Conservation (phyloP, 2,113 vertebrate genomes). For the Lynx canadensis region DNA sequence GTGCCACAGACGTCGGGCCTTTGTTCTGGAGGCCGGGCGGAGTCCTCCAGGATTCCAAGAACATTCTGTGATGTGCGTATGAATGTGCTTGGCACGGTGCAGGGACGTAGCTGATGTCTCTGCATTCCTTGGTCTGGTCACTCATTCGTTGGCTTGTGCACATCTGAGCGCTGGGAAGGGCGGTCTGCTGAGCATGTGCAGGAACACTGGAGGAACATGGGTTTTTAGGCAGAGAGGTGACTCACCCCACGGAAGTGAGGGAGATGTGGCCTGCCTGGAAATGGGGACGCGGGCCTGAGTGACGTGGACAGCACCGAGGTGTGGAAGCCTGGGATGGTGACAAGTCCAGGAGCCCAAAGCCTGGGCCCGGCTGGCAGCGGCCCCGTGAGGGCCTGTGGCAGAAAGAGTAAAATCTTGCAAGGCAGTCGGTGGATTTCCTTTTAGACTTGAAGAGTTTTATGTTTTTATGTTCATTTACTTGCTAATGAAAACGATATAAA, state of each 20-base stretch:
- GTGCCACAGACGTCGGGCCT: not conserved
- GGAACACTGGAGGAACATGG: not conserved
- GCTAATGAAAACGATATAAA: not conserved
- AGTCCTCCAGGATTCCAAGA: not conserved
- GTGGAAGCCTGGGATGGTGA: not conserved
- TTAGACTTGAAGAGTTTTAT: not conserved
- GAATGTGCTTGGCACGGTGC: not conserved
- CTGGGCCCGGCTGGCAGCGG: not conserved
- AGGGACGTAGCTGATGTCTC: not conserved
- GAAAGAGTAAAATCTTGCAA: not conserved
- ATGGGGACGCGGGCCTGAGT: not conserved
- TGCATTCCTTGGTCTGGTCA: not conserved
- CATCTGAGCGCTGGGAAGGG: rapidly evolving
- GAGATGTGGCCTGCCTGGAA: not conserved
- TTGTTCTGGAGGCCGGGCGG: not conserved
- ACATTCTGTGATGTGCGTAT: not conserved
- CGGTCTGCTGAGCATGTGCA: not conserved
- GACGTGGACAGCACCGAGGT: not conserved
- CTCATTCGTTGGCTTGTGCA: not conserved
- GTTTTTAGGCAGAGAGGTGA: too few species aligned
- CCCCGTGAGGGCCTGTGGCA: not conserved
- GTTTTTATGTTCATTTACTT: not conserved
- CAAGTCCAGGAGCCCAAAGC: not conserved
- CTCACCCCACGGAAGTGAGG: not conserved
- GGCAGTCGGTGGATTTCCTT: not conserved